Evolutionary conservation across 1,140 invertebrate species (phyloP).

Genomic region (Eriosoma lanigerum): DNA sequence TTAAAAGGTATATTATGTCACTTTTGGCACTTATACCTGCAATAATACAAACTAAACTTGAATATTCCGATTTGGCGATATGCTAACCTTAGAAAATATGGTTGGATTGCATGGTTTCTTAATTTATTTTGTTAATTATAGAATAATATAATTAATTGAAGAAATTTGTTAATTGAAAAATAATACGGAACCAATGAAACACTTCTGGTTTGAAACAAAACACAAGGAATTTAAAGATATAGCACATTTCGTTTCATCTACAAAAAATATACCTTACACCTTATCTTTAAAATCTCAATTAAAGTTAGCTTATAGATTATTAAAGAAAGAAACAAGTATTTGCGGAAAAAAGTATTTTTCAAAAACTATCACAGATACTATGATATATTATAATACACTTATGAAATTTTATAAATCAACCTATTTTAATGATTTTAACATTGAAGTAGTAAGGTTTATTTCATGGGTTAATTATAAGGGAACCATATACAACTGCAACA

Average conservation of each 20-base stretch:
- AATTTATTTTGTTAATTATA: too few relatives aligned
- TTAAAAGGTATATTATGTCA: too few relatives aligned
- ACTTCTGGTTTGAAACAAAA: not conserved
- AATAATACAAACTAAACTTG: too few relatives aligned
- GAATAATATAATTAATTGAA: too few relatives aligned
- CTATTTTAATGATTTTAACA: not conserved
- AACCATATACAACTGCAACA: not conserved
- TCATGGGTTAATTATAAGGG: conserved; percentile 1
- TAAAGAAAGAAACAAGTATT: not conserved
- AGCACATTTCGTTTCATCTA: not conserved
- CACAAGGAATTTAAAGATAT: conserved; percentile 2
- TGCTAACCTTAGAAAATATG: too few relatives aligned
- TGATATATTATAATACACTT: not conserved
- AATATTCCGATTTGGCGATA: too few relatives aligned
- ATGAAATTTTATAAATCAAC: not conserved
- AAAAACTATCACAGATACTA: not conserved
- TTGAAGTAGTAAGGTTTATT: not conserved
- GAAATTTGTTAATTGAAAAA: too few relatives aligned
- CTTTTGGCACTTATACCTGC: too few relatives aligned
- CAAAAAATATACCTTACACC: not conserved
- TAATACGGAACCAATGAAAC: too few relatives aligned
- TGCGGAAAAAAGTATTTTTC: not conserved
- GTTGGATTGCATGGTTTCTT: too few relatives aligned
- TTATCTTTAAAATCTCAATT: not conserved
- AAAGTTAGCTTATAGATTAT: not conserved